A percentile compares a stretch with the other conserved stretches of the same genome.
Conservation (phyloP, 2,797 vertebrate genomes). For the Enteromius mattozi region DNA sequence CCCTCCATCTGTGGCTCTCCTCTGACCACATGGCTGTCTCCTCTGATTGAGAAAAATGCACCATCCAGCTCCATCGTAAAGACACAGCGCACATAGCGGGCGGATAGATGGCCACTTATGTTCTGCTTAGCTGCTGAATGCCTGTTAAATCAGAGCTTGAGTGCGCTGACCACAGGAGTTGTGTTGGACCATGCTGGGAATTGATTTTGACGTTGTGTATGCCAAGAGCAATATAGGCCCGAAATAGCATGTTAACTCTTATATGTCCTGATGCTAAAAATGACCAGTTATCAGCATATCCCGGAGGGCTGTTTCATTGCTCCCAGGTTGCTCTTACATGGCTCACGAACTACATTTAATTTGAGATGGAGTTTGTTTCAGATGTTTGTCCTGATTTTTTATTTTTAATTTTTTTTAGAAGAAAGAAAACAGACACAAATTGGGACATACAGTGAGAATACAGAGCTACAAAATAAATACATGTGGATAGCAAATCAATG, state of each 20-base stretch:
- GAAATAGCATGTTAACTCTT: constrained; percentile 2
- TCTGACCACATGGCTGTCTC: constrained; percentile 37
- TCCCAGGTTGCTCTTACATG: neutral
- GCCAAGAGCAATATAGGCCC: constrained; percentile 14
- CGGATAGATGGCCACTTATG: constrained; percentile 5
- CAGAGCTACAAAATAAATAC: neutral
- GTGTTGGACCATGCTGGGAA: constrained; percentile 34
- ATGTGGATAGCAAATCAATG: neutral
- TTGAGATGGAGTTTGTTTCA: neutral
- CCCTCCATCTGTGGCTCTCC: constrained; percentile 37
- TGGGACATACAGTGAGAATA: neutral
- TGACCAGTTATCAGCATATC: neutral
- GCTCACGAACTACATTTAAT: neutral
- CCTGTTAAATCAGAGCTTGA: constrained; percentile 28
- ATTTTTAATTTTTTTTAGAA: too few relatives aligned
- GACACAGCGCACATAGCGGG: neutral
- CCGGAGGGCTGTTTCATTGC: neutral
- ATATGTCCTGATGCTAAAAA: neutral
- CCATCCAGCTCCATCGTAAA: neutral
- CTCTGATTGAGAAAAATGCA: constrained; percentile 44
- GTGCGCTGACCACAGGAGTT: constrained; percentile 29
- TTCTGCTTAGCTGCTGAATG: constrained; percentile 35
- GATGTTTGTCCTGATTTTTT: neutral
- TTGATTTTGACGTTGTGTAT: constrained; percentile 27
- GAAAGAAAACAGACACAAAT: neutral